These are phyloP conservation scores for Dryas iulia DNA, from an alignment of 1,140 invertebrate species.

Conservation along the genomic window DNA sequence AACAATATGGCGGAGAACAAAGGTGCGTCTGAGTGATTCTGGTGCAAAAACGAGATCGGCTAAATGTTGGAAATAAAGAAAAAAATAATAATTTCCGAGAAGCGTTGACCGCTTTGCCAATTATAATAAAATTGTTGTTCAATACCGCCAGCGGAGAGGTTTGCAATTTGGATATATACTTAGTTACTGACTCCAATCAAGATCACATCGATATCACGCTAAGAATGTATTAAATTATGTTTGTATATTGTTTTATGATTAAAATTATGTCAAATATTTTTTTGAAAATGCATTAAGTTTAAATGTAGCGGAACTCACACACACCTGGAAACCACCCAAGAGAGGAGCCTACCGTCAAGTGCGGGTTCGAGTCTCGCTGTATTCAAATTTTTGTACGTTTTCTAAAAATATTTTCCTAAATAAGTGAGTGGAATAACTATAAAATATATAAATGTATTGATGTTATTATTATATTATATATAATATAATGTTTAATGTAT, in stretches of 20 bases:
- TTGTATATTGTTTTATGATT: not conserved
- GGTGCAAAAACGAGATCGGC: constrained; percentile 67
- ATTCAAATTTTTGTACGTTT: no score
- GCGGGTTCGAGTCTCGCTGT: no score
- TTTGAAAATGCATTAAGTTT: no score
- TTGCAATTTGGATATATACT: constrained; percentile 55
- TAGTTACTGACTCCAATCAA: constrained; percentile 16
- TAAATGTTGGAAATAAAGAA: constrained; percentile 63
- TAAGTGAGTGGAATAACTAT: no score
- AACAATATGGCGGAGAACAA: constrained; percentile 72
- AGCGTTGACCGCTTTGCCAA: constrained; percentile 69
- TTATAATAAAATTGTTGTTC: constrained; percentile 74
- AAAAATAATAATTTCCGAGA: constrained; percentile 67
- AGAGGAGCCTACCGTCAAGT: no score
- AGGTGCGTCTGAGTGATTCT: constrained; percentile 56
- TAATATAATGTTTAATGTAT: no score
- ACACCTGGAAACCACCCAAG: no score
- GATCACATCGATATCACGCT: constrained; percentile 14
- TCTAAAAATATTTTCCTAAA: no score
- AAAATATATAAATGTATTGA: no score
- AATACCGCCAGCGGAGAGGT: constrained; percentile 64
- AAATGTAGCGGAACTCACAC: no score
- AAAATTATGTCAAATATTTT: no score
- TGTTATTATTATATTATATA: no score
- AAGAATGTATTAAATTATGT: constrained; percentile 10